Evolutionary conservation across 2,888 invertebrate species (phyloP), one percentile per base, ranked within the genome.

Genomic region (Xestia ashworthii): DNA sequence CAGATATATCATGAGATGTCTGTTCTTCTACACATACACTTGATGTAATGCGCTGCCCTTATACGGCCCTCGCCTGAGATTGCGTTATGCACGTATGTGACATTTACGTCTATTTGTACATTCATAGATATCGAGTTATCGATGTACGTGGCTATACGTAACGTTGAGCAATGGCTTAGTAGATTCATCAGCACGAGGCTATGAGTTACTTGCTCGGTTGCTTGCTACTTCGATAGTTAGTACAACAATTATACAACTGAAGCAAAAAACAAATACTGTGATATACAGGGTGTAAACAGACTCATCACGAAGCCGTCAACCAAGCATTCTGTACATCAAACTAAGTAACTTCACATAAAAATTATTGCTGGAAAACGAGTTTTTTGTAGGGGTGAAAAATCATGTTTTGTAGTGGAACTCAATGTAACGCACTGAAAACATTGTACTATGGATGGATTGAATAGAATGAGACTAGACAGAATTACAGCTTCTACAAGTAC

Each of bases 91-190:
- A 50, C 62, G 38, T 25, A 48, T n/a, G 44, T 48, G 60, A 69
- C 78, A 55, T 77, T 38, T 41, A 77, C 46, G 64, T 64, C 32
- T 46, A 77, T 64, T 68, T 25, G 53, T 16, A 53, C 50, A 62
- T 68, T 50, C 44, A 25, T n/a, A 60, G 16, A 48, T 32, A 48
- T 25, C 38, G 41, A 62, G 22, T 41, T 44, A 41, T 25, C 38
- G 41, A 62, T 14, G n/a, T 53, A 25, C 16, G 11, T 3, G 11
- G 16, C n/a, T 58, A 5, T 53, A 32, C 19, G n/a, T 22, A 46
- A n/a, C 19, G 62, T 50, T 74, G 22, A 32, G 50, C 60, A 75
- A 74, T 73, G 48, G 25, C 22, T n/a, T 25, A 22, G 22, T 32
- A 32, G 19, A 60, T 62, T 60, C 25, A 62, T 74, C 41, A 16